These are phyloP conservation scores for Tethea ocularis DNA, from an alignment of 2,888 invertebrate genomes.

Conservation along the genomic window DNA sequence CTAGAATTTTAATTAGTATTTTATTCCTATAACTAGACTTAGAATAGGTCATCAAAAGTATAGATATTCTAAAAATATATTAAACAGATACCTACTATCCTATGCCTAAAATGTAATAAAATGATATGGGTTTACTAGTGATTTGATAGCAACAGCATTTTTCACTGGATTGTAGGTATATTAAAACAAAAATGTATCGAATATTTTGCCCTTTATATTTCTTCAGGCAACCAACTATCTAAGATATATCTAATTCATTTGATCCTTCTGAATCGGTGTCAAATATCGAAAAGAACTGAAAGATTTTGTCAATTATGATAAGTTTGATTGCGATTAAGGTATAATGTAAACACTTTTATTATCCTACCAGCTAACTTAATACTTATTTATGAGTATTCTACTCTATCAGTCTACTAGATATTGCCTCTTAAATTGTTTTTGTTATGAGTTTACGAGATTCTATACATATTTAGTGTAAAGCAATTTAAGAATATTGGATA, in stretches of 20 bases:
- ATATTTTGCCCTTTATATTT: neutral
- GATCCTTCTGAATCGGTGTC: neutral
- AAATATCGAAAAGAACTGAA: neutral
- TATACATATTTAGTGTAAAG: neutral
- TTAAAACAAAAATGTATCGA: neutral
- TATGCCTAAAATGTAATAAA: too few species aligned
- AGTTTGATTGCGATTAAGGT: neutral
- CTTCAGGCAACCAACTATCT: too few species aligned
- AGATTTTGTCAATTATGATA: neutral
- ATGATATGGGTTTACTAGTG: neutral
- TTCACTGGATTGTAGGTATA: neutral
- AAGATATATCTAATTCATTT: too few species aligned
- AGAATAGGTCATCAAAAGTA: conserved; percentile 24
- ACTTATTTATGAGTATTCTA: neutral
- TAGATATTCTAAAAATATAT: conserved; percentile 13
- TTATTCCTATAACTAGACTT: conserved; percentile 39
- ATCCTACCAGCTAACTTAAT: neutral
- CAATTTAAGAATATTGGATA: neutral
- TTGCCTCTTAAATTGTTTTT: neutral
- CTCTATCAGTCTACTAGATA: neutral
- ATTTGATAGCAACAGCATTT: neutral
- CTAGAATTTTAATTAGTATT: conserved; percentile 67
- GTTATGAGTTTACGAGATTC: neutral
- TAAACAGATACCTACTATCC: too few species aligned
- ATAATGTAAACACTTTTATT: neutral